Conservation (phyloP, 2,888 invertebrate species). For the Maniola hyperantus region DNA sequence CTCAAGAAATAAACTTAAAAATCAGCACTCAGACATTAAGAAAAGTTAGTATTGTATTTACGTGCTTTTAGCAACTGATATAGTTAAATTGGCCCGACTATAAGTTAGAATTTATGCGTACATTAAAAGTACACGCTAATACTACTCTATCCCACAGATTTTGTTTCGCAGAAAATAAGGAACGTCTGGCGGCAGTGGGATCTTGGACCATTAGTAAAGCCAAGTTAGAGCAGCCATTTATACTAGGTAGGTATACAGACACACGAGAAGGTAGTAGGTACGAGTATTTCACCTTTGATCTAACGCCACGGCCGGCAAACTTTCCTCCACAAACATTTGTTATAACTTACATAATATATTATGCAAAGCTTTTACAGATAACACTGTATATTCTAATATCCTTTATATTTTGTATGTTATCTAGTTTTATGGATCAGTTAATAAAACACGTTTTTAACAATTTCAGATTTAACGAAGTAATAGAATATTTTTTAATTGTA, state of each 20-base stretch:
- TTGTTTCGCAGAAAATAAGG: too few relatives aligned
- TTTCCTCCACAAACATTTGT: slow-evolving; percentile 32
- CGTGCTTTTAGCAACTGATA: too few relatives aligned
- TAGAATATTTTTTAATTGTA: background rate
- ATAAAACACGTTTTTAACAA: background rate
- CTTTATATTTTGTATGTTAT: background rate
- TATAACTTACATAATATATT: slow-evolving; percentile 21
- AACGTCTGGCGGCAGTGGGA: too few relatives aligned
- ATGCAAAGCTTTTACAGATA: slow-evolving; percentile 10
- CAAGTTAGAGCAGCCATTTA: slow-evolving; percentile 19
- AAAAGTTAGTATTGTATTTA: too few relatives aligned
- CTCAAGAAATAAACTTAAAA: too few relatives aligned
- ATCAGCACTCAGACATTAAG: too few relatives aligned
- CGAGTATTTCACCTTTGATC: slow-evolving; percentile 33
- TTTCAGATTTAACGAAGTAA: background rate
- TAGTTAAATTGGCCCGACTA: too few relatives aligned
- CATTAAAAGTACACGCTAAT: too few relatives aligned
- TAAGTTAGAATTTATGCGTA: too few relatives aligned
- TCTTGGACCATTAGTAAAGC: background rate
- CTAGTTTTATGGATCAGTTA: background rate
- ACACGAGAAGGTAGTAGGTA: background rate
- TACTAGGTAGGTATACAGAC: too few relatives aligned
- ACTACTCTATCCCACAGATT: too few relatives aligned
- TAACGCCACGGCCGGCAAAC: slow-evolving; percentile 28
- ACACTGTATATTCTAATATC: background rate